phyloP scores from a whole-genome alignment of 1,140 invertebrate genomes.

The Brachionus manjavacas region DNA sequence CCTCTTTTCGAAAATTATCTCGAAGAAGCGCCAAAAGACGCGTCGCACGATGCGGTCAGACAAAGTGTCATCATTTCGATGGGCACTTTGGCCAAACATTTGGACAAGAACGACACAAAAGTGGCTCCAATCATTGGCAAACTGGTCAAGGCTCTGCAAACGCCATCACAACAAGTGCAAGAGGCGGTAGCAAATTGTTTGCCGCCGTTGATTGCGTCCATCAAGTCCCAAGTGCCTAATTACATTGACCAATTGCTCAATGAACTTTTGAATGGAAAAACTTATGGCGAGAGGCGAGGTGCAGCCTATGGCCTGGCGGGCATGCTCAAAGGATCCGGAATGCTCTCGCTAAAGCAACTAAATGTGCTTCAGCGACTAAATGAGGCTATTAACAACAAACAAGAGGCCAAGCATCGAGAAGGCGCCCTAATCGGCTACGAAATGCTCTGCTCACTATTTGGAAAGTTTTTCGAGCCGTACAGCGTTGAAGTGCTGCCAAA shows the following conservation, averaged over 20 bases:
- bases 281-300: constrained; percentile 87
- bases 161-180: constrained; percentile 91
- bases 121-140: constrained; percentile 85
- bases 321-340: constrained; percentile 87
- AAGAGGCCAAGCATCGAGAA: constrained; percentile 85
- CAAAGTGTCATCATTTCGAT: constrained; percentile 67
- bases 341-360: constrained; percentile 85
- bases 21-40: constrained; percentile 69
- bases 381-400: constrained; percentile 90
- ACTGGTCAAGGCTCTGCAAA: constrained; percentile 82
- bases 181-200: constrained; percentile 94
- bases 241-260: constrained; percentile 80
- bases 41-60: constrained; percentile 32
- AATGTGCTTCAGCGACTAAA: constrained; percentile 91
- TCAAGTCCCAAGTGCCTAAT: constrained; percentile 79
- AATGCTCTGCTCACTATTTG: constrained; percentile 88
- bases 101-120: constrained; percentile 81
- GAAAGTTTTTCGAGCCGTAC: constrained; percentile 94
- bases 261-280: constrained; percentile 82
- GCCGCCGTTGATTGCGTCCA: constrained; percentile 81
- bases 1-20: constrained; percentile 84
- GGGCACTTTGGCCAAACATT: constrained; percentile 87
- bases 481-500: constrained; percentile 93
- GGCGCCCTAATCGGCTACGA: constrained; percentile 95
- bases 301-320: constrained; percentile 58